Conservation (phyloP, 2,888 invertebrate species). For the Trachelus iudaicus region DNA sequence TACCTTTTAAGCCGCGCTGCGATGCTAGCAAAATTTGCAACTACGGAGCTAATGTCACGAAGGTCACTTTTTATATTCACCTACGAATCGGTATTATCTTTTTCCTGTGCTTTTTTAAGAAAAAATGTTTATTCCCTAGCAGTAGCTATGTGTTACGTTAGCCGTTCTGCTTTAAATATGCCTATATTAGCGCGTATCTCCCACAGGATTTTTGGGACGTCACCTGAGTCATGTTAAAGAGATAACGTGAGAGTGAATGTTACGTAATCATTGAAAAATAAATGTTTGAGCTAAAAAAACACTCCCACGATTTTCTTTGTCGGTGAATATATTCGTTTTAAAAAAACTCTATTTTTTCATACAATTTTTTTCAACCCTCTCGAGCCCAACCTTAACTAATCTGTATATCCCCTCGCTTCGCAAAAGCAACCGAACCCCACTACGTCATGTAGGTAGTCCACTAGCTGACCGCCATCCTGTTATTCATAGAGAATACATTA, state of each 20-base stretch:
- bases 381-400: neutral
- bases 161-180: neutral
- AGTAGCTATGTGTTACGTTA: too few species aligned
- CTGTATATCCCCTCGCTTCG: neutral
- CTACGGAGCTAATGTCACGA: neutral
- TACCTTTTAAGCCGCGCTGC: conserved; percentile 29
- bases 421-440: neutral
- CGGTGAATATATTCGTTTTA: neutral
- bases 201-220: neutral
- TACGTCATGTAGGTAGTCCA: neutral
- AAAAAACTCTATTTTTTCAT: neutral
- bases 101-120: too few species aligned
- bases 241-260: neutral
- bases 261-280: neutral
- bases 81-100: neutral
- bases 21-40: neutral
- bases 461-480: conserved; percentile 21
- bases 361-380: neutral
- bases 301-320: too few species aligned
- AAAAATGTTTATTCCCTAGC: neutral
- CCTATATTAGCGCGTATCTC: neutral
- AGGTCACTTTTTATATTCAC: neutral
- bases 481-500: conserved; percentile 62
- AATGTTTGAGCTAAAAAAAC: too few species aligned
- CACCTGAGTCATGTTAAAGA: neutral